These are phyloP conservation scores for Antheraea yamamai DNA, from an alignment of 2,888 invertebrate genomes.

Conservation along the genomic window DNA sequence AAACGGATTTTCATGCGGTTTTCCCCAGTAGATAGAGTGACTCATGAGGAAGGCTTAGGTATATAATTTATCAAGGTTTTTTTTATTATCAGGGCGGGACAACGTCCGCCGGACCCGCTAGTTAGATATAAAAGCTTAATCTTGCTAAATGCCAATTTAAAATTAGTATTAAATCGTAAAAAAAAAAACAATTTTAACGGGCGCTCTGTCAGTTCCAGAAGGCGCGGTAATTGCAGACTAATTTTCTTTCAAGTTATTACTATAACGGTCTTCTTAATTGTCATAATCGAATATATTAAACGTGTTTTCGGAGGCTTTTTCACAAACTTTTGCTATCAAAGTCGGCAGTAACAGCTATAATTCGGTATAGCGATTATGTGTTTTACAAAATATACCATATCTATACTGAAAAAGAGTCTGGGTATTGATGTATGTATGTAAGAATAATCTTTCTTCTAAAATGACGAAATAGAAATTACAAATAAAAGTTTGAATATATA, in stretches of 20 bases:
- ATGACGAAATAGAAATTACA: too few species aligned
- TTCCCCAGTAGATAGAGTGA: too few species aligned
- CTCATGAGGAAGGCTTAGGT: too few species aligned
- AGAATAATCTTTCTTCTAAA: too few species aligned
- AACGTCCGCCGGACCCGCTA: too few species aligned
- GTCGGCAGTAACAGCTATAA: background rate
- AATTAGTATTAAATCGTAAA: background rate
- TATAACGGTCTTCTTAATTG: background rate
- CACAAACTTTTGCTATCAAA: too few species aligned
- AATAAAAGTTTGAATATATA: too few species aligned
- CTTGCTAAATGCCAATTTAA: background rate
- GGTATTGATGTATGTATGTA: too few species aligned
- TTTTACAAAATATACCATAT: background rate
- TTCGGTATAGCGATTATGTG: background rate
- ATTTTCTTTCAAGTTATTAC: background rate
- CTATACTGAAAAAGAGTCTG: too few species aligned
- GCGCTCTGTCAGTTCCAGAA: background rate
- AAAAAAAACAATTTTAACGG: background rate
- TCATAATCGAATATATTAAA: background rate
- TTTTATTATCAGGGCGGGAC: too few species aligned
- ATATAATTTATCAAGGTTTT: too few species aligned
- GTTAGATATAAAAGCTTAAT: background rate
- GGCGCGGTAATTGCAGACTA: background rate
- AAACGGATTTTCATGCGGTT: too few species aligned
- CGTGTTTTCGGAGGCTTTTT: background rate